Conservation (phyloP, 2,113 vertebrate genomes). For the Pantherophis guttatus region DNA sequence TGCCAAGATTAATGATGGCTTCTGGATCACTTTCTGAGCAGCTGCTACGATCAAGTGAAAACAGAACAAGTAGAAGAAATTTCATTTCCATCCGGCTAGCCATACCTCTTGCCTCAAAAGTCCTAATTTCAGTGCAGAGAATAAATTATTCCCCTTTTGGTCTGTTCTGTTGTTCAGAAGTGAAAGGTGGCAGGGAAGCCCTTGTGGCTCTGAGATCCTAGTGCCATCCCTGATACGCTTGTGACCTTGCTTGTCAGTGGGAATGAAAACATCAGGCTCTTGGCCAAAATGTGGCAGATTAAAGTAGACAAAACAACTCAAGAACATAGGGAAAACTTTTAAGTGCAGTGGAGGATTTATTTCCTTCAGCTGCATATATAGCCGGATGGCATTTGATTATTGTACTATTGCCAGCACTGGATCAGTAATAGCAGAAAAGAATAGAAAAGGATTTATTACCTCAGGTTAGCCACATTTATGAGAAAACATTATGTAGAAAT, state of each 20-base stretch:
- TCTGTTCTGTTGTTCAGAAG: background rate
- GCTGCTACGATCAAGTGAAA: background rate
- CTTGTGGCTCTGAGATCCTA: background rate
- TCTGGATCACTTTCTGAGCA: slow-evolving; percentile 31
- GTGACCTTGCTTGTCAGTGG: background rate
- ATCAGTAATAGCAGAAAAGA: background rate
- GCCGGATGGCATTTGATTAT: background rate
- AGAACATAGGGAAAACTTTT: background rate
- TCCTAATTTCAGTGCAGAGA: background rate
- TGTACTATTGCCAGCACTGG: background rate
- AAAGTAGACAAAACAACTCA: background rate
- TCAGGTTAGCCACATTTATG: background rate
- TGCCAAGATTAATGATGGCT: slow-evolving; percentile 1
- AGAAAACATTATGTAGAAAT: background rate
- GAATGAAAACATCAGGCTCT: background rate
- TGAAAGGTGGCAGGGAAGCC: background rate
- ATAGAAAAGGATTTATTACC: background rate
- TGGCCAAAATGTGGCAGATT: background rate
- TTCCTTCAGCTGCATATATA: background rate
- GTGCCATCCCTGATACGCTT: too few relatives aligned
- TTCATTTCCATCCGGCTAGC: background rate
- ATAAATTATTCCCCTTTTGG: background rate
- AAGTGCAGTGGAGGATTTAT: background rate
- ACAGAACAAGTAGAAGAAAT: background rate
- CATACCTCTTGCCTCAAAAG: background rate